A percentile compares a stretch with the other conserved stretches of the same genome.
Evolutionary conservation across 2,113 vertebrate species (phyloP).

Genomic region (Morone saxatilis): DNA sequence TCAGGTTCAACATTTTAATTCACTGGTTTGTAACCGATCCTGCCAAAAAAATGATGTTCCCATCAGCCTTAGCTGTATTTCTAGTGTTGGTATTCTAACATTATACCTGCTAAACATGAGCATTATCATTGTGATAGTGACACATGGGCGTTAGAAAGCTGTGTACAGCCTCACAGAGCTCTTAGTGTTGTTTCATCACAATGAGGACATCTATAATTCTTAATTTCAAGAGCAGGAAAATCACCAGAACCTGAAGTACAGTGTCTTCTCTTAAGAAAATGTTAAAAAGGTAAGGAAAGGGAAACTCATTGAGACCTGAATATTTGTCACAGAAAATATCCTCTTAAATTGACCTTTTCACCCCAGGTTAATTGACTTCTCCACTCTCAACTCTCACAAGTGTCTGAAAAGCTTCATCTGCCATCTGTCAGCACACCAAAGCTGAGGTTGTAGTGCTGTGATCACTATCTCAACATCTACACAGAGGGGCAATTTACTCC

Average conservation of each 20-base stretch:
- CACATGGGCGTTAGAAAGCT: not conserved
- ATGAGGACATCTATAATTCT: not conserved
- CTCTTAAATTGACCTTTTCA: conserved; percentile 51
- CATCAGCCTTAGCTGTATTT: not conserved
- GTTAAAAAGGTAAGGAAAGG: not conserved
- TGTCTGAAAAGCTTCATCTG: conserved; percentile 17
- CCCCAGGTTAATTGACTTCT: conserved; percentile 44
- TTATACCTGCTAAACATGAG: not conserved
- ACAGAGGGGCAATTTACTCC: conserved; percentile 55
- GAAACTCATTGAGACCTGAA: not conserved
- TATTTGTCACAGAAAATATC: conserved; percentile 1
- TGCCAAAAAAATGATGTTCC: not conserved
- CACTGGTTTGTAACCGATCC: not conserved
- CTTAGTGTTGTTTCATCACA: not conserved
- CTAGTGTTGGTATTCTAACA: too few relatives aligned
- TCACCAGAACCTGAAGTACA: not conserved
- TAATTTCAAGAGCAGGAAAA: not conserved
- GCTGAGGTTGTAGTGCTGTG: conserved; percentile 57
- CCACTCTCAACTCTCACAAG: conserved; percentile 10
- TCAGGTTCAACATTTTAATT: not conserved
- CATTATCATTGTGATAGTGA: not conserved
- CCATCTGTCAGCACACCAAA: conserved; percentile 42
- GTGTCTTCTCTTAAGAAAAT: not conserved
- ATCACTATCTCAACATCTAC: conserved; percentile 69
- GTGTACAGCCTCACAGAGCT: not conserved